Base-by-base conservation (phyloP, 2,797 vertebrate species). In the Rhinella marina region DNA sequence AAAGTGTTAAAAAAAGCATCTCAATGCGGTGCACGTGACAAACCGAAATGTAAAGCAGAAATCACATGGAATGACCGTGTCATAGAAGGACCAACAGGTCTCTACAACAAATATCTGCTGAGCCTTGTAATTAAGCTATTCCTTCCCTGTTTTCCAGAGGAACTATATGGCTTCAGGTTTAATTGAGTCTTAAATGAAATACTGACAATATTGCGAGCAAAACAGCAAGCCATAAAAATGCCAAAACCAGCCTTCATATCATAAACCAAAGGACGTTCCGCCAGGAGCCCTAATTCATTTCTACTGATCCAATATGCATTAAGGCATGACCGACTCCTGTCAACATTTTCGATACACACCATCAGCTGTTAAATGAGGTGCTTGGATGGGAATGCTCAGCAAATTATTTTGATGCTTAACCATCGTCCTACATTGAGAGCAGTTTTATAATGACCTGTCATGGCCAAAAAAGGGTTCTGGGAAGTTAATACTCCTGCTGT, bases 321-420 rank as follows among this genome's bases (percentile, higher is more conserved):
- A 89, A 86, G 84, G 84, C 88, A 79, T 86, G 88, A 89, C 88
- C 88, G n/a, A 62, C 72, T 86, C 88, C 84, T 86, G 88, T 89
- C 88, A 89, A 89, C 84, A 89, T 89, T 86, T 89, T 89, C 81
- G 88, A 89, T 86, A 89, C 85, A 86, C 88, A 89, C 84, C 85
- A 83, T 86, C 84, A 89, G 80, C 62, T 89, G 88, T 89, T 89
- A 86, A 89, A 89, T 89, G 79, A 89, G 80, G 88, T 89, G 85
- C 73, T 86, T 86, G 88, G 81, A 86, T 89, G 88, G 88, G 88
- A 89, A 89, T 86, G 86, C 84, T 83, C 88, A 80, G 85, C 80
- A 86, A 89, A 89, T 89, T 89, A 86, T 89, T 83, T 89, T 89
- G 84, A 86, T 89, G 88, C 85, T 86, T 89, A 89, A 86, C 88